Percentiles rank a stretch among this genome's conserved stretches.
Evolutionary conservation across 2,797 vertebrate genomes (phyloP).

Genomic region (Alectoris magna): DNA sequence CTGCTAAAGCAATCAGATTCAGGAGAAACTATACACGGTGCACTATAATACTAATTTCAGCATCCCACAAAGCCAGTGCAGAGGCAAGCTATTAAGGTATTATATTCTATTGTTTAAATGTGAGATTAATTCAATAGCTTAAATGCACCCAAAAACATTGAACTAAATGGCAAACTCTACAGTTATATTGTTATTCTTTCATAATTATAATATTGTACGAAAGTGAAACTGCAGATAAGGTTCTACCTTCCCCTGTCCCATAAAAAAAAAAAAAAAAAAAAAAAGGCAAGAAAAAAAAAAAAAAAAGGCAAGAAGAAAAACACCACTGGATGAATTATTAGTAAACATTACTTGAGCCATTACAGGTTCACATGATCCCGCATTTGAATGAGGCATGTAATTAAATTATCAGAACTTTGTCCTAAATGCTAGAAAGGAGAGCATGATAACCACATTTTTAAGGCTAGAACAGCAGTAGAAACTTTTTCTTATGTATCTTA

Average conservation of each 20-base stretch:
- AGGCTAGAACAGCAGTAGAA: slow-evolving; percentile 51
- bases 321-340: slow-evolving; percentile 69
- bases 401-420: slow-evolving; percentile 71
- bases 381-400: slow-evolving; percentile 71
- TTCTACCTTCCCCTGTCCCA: slow-evolving; percentile 49
- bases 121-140: slow-evolving; percentile 82
- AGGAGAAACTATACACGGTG: slow-evolving; percentile 90
- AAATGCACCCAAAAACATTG: slow-evolving; percentile 72
- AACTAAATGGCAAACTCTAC: slow-evolving; percentile 66
- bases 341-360: slow-evolving; percentile 75
- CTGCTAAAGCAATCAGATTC: slow-evolving; percentile 98
- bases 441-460: slow-evolving; percentile 60
- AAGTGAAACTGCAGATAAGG: slow-evolving; percentile 75
- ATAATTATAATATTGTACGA: slow-evolving; percentile 71
- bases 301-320: background rate
- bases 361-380: slow-evolving; percentile 69
- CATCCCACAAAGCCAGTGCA: slow-evolving; percentile 87
- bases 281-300: background rate
- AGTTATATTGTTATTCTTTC: slow-evolving; percentile 74
- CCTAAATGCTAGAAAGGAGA: slow-evolving; percentile 65
- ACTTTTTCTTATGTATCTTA: slow-evolving; percentile 20
- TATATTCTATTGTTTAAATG: slow-evolving; percentile 88
- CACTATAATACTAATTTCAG: slow-evolving; percentile 90
- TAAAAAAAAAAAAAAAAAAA: background rate
- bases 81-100: slow-evolving; percentile 88